Conservation (phyloP, 2,888 invertebrate species). For the Baccha elongata region DNA sequence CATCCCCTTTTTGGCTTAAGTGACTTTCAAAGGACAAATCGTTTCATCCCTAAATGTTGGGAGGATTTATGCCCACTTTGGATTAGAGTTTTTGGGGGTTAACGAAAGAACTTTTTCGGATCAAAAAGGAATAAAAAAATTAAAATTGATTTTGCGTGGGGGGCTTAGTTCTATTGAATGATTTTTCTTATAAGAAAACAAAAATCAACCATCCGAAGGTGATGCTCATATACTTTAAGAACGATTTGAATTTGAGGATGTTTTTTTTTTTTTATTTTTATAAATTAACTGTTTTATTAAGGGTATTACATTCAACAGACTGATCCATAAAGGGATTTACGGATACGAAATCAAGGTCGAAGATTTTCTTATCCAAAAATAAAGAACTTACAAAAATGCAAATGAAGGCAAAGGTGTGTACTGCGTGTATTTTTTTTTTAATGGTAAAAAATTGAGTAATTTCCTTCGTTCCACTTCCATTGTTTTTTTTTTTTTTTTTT, state of each 20-base stretch:
- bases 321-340: slow-evolving; percentile 35
- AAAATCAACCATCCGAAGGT: background rate
- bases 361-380: too few relatives aligned
- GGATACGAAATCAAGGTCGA: slow-evolving; percentile 8
- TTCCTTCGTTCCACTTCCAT: background rate
- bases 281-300: slow-evolving; percentile 29
- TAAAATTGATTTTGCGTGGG: slow-evolving; percentile 53
- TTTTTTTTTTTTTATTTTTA: slow-evolving; percentile 8
- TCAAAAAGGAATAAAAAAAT: slow-evolving; percentile 41
- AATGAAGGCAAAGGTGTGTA: too few relatives aligned
- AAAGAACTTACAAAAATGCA: too few relatives aligned
- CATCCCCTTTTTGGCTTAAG: slow-evolving; percentile 15
- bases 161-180: slow-evolving; percentile 33
- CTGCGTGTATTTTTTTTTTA: too few relatives aligned
- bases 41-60: slow-evolving; percentile 2
- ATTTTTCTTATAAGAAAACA: background rate
- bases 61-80: background rate
- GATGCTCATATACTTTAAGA: background rate
- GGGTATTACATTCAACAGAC: slow-evolving; percentile 27
- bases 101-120: slow-evolving; percentile 15
- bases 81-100: slow-evolving; percentile 3
- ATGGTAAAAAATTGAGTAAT: slow-evolving; percentile 19
- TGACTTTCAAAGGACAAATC: slow-evolving; percentile 26
- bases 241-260: background rate
- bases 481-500: background rate